Percentiles rank a stretch among this genome's conserved stretches.
Conservation (phyloP, 2,797 vertebrate species). For the Babyrousa celebensis region DNA sequence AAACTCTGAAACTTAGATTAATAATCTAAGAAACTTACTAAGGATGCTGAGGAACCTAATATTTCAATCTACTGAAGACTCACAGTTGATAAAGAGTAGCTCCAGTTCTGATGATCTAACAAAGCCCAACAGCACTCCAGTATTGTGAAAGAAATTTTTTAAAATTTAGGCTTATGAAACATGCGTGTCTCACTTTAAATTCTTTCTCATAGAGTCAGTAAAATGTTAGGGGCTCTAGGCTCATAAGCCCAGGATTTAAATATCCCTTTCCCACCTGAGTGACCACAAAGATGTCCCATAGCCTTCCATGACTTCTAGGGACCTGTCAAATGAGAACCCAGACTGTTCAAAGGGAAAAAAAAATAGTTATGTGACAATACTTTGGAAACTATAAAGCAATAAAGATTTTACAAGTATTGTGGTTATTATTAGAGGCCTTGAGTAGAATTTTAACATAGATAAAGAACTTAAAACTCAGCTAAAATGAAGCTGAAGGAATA, state of each 20-base stretch:
- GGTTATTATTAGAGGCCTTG: neutral
- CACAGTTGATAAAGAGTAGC: neutral
- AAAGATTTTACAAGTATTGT: neutral
- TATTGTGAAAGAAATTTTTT: neutral
- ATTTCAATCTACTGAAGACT: neutral
- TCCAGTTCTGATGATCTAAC: neutral
- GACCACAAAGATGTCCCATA: neutral
- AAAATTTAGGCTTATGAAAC: neutral
- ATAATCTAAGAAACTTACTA: neutral
- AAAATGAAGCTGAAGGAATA: constrained; percentile 30
- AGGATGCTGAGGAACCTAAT: neutral
- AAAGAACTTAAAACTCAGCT: constrained; percentile 12
- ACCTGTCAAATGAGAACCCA: neutral
- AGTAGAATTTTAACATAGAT: constrained; percentile 36
- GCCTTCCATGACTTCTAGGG: neutral
- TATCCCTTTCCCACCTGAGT: neutral
- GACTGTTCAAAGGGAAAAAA: neutral
- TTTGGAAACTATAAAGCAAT: neutral
- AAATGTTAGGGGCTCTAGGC: neutral
- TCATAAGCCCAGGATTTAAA: neutral
- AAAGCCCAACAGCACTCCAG: neutral
- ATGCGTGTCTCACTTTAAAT: neutral
- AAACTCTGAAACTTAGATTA: neutral
- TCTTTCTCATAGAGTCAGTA: neutral
- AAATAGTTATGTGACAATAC: neutral